A percentile compares a stretch with the other conserved stretches of the same genome.
These are phyloP conservation scores for Neolamprologus brichardi DNA, from an alignment of 2,113 vertebrate species.

Conservation along the genomic window DNA sequence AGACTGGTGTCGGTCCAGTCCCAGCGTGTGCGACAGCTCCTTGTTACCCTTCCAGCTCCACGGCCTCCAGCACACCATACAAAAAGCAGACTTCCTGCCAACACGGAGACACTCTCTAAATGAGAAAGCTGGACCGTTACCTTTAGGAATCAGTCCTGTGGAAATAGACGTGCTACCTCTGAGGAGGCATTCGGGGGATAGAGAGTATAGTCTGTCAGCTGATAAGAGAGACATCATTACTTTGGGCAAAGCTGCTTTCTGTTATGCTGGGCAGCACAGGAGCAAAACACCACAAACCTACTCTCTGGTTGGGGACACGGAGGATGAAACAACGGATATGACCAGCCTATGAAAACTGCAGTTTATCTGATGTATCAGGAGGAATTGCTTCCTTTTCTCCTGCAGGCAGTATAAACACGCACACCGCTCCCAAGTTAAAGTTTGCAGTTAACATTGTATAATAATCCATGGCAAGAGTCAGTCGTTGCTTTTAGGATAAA, in stretches of 20 bases:
- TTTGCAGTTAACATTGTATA: neutral
- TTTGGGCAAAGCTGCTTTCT: neutral
- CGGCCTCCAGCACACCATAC: neutral
- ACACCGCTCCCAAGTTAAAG: neutral
- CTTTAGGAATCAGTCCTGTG: constrained; percentile 9
- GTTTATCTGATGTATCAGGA: neutral
- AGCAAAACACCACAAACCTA: neutral
- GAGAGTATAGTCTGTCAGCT: neutral
- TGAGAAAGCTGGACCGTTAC: constrained; percentile 2
- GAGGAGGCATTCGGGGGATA: constrained; percentile 49
- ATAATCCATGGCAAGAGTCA: neutral
- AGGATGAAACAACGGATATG: constrained; percentile 18
- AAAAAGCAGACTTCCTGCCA: neutral
- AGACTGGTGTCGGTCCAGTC: constrained; percentile 47
- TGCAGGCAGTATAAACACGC: neutral
- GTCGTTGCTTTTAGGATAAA: constrained; percentile 18
- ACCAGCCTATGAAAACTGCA: constrained; percentile 35
- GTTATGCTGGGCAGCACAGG: neutral
- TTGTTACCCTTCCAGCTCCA: constrained; percentile 50
- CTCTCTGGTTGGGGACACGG: neutral
- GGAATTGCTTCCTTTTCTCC: neutral
- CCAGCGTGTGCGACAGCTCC: constrained; percentile 40
- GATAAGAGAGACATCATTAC: constrained; percentile 17
- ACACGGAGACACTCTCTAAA: constrained; percentile 46
- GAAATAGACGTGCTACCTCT: constrained; percentile 26